Percentiles rank a stretch among this genome's conserved stretches.
Evolutionary conservation across 2,888 invertebrate genomes (phyloP).

Genomic region (Pristionchus exspectatus): DNA sequence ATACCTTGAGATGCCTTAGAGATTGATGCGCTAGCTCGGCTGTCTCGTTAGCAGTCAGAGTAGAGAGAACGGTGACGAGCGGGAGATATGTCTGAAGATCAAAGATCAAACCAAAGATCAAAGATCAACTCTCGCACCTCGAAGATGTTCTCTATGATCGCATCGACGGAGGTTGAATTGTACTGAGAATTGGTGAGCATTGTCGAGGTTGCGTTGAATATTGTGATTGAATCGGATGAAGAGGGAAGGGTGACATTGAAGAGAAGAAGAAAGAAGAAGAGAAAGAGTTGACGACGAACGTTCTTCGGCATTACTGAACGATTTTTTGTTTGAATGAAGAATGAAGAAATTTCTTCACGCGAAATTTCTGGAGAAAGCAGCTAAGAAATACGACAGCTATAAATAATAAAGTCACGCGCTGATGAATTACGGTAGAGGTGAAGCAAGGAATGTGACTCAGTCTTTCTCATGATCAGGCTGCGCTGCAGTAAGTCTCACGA

Average conservation of each 20-base stretch:
- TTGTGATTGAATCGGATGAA: not conserved
- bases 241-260: not conserved
- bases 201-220: not conserved
- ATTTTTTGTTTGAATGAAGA: not conserved
- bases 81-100: conserved; percentile 64
- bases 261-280: conserved; percentile 46
- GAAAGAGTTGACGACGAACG: not conserved
- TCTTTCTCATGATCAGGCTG: not conserved
- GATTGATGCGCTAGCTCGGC: conserved; percentile 11
- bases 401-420: not conserved
- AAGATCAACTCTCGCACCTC: conserved; percentile 34
- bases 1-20: conserved; percentile 31
- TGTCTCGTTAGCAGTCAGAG: conserved; percentile 61
- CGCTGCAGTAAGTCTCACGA: not conserved
- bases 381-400: not conserved
- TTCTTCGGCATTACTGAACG: not conserved
- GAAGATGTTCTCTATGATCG: conserved; percentile 40
- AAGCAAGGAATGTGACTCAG: conserved; percentile 12
- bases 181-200: not conserved
- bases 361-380: not conserved
- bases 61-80: conserved; percentile 60
- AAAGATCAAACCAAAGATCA: conserved; percentile 53
- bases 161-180: not conserved
- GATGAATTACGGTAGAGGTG: not conserved
- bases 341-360: not conserved